Conservation (phyloP, 2,888 invertebrate species). For the Melieria picta region DNA sequence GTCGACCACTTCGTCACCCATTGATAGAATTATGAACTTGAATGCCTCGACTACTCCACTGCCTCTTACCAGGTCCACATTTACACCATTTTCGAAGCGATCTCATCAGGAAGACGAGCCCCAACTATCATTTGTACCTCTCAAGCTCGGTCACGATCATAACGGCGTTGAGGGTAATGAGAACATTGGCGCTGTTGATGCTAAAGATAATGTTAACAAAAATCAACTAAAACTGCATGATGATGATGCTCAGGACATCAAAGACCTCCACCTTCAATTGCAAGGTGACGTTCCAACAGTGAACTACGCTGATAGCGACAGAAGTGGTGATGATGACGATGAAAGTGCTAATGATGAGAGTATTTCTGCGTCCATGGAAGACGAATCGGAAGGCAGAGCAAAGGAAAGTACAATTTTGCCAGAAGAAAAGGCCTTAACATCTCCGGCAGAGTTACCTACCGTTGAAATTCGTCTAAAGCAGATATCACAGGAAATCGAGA, state of each 20-base stretch:
- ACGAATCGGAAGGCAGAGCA: conserved; percentile 36
- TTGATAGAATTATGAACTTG: conserved; percentile 41
- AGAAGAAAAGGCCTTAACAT: conserved; percentile 21
- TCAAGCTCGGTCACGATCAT: conserved; percentile 48
- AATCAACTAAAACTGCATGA: not conserved
- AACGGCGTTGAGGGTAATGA: conserved; percentile 38
- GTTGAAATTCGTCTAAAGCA: conserved; percentile 64
- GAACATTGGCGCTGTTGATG: conserved; percentile 17
- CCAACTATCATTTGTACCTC: conserved; percentile 59
- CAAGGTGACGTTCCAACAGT: conserved; percentile 5
- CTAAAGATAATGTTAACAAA: conserved; percentile 26
- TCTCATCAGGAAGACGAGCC: conserved; percentile 46
- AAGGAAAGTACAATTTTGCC: conserved; percentile 34
- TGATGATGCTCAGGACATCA: conserved; percentile 12
- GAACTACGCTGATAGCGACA: conserved; percentile 10
- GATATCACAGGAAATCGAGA: conserved; percentile 63
- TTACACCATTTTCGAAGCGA: conserved; percentile 52
- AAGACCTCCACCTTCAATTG: conserved; percentile 21
- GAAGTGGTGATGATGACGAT: conserved; percentile 33
- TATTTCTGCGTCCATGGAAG: conserved; percentile 28
- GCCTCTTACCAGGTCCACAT: conserved; percentile 59
- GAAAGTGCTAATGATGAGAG: conserved; percentile 43
- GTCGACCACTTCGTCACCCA: conserved; percentile 57
- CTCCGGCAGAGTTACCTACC: conserved; percentile 54
- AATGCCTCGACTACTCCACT: conserved; percentile 57